phyloP scores from a whole-genome alignment of 2,797 vertebrate genomes.

The Eupleurogrammus muticus region DNA sequence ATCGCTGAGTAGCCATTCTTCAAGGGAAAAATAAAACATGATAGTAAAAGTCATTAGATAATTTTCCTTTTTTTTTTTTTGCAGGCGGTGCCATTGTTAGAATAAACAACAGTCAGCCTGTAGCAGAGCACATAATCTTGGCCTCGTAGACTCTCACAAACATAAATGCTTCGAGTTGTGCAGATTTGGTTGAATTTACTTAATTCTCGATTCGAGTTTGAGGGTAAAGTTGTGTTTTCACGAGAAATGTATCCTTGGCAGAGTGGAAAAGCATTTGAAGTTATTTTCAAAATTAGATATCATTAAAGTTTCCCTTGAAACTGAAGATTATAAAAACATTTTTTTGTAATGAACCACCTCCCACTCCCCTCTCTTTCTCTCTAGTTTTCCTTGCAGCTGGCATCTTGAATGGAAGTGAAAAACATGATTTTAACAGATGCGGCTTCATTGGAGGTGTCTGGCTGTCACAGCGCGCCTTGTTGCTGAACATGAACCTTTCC shows the following conservation, averaged over 20 bases:
- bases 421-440: constrained; percentile 66
- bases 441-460: constrained; percentile 59
- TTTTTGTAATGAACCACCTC: constrained; percentile 23
- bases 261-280: constrained; percentile 23
- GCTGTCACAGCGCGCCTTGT: constrained; percentile 58
- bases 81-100: constrained; percentile 53
- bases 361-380: constrained; percentile 11
- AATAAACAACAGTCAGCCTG: constrained; percentile 57
- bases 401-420: constrained; percentile 37
- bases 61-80: constrained; percentile 34
- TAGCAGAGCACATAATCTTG: constrained; percentile 38
- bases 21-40: constrained; percentile 65
- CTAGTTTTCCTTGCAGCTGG: constrained; percentile 29
- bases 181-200: constrained; percentile 21
- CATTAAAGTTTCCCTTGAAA: constrained; percentile 52
- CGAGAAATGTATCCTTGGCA: constrained; percentile 29
- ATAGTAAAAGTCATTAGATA: constrained; percentile 68
- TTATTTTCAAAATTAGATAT: constrained; percentile 20
- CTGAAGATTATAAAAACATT: constrained; percentile 32
- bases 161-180: constrained; percentile 21
- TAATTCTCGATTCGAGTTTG: constrained; percentile 19
- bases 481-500: constrained; percentile 70
- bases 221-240: constrained; percentile 32
- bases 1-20: constrained; percentile 68
- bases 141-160: constrained; percentile 29